These are phyloP conservation scores for Xanthorhoe spadicearia DNA, from an alignment of 2,888 invertebrate species.

Conservation along the genomic window DNA sequence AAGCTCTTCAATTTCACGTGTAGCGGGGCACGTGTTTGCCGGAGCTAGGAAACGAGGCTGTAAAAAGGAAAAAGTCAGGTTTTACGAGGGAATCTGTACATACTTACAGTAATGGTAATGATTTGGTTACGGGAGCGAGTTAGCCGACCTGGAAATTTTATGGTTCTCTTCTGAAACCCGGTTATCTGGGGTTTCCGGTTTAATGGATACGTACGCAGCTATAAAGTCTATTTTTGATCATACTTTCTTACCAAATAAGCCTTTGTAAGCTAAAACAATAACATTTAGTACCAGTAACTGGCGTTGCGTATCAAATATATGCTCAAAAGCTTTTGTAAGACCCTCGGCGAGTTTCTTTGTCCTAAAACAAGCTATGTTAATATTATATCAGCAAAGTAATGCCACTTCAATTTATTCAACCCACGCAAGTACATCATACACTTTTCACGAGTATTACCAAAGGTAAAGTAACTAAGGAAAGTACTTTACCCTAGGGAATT, in stretches of 20 bases:
- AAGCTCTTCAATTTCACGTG: conserved; percentile 32
- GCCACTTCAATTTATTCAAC: no score
- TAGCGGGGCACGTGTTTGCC: conserved; percentile 44
- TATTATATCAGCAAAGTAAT: neutral
- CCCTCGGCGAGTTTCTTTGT: neutral
- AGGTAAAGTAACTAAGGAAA: no score
- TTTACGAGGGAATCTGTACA: conserved; percentile 67
- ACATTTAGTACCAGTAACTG: no score
- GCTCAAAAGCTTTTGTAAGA: neutral
- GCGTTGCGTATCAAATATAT: neutral
- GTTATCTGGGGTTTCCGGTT: conserved; percentile 44
- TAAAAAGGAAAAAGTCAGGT: conserved; percentile 62
- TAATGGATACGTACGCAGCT: conserved; percentile 32
- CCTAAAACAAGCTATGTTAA: neutral
- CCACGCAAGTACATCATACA: no score
- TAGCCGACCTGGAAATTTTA: conserved; percentile 54
- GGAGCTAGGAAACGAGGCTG: conserved; percentile 55
- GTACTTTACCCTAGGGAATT: no score
- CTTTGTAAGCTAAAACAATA: neutral
- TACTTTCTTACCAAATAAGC: conserved; percentile 6
- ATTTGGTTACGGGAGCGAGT: conserved; percentile 52
- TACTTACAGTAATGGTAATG: conserved; percentile 61
- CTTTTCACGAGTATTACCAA: no score
- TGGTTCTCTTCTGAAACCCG: conserved; percentile 46
- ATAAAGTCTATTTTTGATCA: neutral